Percentiles rank a stretch among this genome's conserved stretches.
Conservation (phyloP, 2,888 invertebrate species). For the Sphaeridia pumilis region DNA sequence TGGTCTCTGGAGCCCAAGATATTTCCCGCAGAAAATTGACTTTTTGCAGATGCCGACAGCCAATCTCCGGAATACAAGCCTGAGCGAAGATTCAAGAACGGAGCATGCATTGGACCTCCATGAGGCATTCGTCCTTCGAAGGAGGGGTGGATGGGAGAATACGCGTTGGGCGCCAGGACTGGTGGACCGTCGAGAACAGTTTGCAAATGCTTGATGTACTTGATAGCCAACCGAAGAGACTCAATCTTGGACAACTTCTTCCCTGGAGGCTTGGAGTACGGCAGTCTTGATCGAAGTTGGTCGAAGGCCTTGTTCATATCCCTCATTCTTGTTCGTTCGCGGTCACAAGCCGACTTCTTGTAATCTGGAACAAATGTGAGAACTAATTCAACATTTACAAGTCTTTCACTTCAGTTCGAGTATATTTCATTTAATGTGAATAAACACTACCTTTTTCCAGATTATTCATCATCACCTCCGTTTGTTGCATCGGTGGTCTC, state of each 20-base stretch:
- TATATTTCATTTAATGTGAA: not conserved
- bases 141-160: too few relatives aligned
- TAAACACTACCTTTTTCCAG: constrained; percentile 26
- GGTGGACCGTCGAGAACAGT: not conserved
- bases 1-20: not conserved
- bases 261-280: constrained; percentile 65
- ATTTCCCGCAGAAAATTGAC: not conserved
- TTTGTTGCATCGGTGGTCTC: constrained; percentile 11
- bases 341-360: constrained; percentile 70
- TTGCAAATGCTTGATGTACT: constrained; percentile 61
- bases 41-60: not conserved
- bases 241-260: constrained; percentile 79
- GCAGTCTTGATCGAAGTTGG: constrained; percentile 58
- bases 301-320: constrained; percentile 79
- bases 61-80: not conserved
- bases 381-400: not conserved
- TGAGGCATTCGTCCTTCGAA: not conserved
- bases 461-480: constrained; percentile 4
- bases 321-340: constrained; percentile 70
- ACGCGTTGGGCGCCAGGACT: not conserved
- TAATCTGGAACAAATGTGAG: constrained; percentile 49
- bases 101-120: not conserved
- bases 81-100: not conserved
- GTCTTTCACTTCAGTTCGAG: not conserved
- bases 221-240: constrained; percentile 63